Percentiles rank a stretch among this genome's conserved stretches.
phyloP scores from a whole-genome alignment of 1,140 invertebrate species.

The Nautilus pompilius region DNA sequence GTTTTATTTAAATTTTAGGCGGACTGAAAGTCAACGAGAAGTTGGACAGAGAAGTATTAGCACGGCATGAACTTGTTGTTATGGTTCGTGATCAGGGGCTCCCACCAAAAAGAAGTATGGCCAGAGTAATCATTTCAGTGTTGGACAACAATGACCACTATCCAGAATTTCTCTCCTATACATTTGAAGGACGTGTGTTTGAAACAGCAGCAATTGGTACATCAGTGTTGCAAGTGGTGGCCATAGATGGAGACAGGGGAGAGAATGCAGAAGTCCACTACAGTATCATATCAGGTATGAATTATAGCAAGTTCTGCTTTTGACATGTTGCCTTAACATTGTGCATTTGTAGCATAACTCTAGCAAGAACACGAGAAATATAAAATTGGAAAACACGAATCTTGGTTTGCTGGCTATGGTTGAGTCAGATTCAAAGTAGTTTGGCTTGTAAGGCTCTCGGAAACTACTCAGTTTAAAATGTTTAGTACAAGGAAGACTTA shows the following conservation, averaged over 20 bases:
- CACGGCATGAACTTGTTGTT: slow-evolving; percentile 80
- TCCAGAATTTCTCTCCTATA: slow-evolving; percentile 73
- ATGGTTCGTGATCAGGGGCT: slow-evolving; percentile 87
- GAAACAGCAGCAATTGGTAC: slow-evolving; percentile 52
- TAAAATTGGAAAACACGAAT: no score
- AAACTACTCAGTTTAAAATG: no score
- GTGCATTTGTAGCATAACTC: no score
- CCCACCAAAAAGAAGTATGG: slow-evolving; percentile 79
- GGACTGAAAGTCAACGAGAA: slow-evolving; percentile 67
- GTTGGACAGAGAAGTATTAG: slow-evolving; percentile 77
- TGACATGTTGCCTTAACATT: background rate
- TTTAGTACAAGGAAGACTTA: no score
- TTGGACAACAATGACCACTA: slow-evolving; percentile 87
- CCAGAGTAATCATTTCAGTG: slow-evolving; percentile 76
- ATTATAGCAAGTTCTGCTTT: background rate
- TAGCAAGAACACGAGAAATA: no score
- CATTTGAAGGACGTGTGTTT: slow-evolving; percentile 41
- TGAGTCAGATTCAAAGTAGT: no score
- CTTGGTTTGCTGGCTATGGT: no score
- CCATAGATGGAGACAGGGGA: slow-evolving; percentile 78
- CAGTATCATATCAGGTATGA: slow-evolving; percentile 71
- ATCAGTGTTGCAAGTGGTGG: slow-evolving; percentile 66
- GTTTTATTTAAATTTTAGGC: slow-evolving; percentile 31
- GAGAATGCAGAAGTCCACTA: slow-evolving; percentile 77
- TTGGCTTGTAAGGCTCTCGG: no score